Evolutionary conservation across 2,113 vertebrate genomes (phyloP).

Genomic region (Capricornis sumatraensis): DNA sequence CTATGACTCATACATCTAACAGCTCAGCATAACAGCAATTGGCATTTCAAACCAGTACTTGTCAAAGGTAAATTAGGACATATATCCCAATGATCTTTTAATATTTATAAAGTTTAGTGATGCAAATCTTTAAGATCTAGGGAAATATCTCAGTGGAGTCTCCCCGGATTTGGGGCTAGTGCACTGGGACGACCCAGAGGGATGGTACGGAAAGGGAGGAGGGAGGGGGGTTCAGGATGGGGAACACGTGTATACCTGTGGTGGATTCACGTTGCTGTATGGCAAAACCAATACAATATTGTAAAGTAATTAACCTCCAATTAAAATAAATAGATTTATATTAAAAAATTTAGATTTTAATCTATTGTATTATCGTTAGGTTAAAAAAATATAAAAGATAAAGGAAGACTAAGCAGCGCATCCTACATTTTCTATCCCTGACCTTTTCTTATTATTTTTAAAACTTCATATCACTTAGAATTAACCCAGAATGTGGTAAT

Average conservation of each 20-base stretch:
- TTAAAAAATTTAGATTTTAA: background rate
- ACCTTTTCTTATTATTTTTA: background rate
- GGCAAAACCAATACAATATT: no score
- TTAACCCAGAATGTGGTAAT: background rate
- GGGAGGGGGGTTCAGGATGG: no score
- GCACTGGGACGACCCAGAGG: no score
- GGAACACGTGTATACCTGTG: no score
- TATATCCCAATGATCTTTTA: background rate
- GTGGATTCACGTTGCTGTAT: no score
- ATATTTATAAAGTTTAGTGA: constrained; percentile 1
- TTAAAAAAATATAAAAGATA: background rate
- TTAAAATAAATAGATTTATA: no score
- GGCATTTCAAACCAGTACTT: background rate
- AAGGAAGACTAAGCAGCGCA: background rate
- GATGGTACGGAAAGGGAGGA: no score
- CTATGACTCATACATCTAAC: constrained; percentile 19
- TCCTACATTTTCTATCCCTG: background rate
- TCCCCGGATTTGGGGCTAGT: background rate
- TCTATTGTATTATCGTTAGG: background rate
- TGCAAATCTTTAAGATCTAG: background rate
- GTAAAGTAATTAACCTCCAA: no score
- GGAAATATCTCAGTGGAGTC: background rate
- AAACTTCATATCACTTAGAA: background rate
- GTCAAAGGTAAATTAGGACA: constrained; percentile 24
- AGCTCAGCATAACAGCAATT: background rate